Base-by-base conservation (phyloP, 1,140 invertebrate genomes). In the Aphaenogaster floridana region DNA sequence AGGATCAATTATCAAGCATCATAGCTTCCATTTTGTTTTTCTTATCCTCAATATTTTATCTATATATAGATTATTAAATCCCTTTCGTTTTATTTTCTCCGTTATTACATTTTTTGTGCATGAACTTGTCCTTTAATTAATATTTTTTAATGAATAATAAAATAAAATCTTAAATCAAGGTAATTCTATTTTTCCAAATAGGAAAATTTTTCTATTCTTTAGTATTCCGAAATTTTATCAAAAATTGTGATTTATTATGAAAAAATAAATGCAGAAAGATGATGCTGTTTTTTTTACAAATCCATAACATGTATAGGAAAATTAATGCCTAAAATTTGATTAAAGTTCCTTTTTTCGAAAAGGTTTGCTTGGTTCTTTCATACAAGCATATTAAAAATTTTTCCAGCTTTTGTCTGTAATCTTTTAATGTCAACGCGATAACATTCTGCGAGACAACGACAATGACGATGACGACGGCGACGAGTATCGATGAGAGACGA, bases 401-500 rank as follows among this genome's bases (percentile, higher is more conserved):
- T 68, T 80, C 2, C n/a, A 5, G 13, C 6, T 45, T 13, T 42
- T 17, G 54, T 17, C 4, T 6, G 2, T 11, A 54, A 71, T n/a
- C 54, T 7, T 9, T 15, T 9, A 17, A 45, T 11, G 28, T 63
- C n/a, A n/a, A 28, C 39, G 9, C 13, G 13, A 64, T 34, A 39
- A 69, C n/a, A 52, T 17, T 15, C 39, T 52, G 15, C 61, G 52
- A 50, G 61, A 87, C 59, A 61, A 42, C 61, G 57, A 61, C n/a
- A 52, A 54, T 17, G 17, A 69, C 42, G 81, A 85, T 39, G 54
- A 81, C 39, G 72, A 64, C 15, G 76, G 57, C 50, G 45, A 63
- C 34, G 52, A 61, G 54, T 69, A 91, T 87, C 87, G 88, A 81
- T 59, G 89, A 9, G 21, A 54, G 83, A 80, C 54, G 81, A 45